Evolutionary conservation across 2,797 vertebrate genomes (phyloP).

Genomic region (Acrocephalus scirpaceus): DNA sequence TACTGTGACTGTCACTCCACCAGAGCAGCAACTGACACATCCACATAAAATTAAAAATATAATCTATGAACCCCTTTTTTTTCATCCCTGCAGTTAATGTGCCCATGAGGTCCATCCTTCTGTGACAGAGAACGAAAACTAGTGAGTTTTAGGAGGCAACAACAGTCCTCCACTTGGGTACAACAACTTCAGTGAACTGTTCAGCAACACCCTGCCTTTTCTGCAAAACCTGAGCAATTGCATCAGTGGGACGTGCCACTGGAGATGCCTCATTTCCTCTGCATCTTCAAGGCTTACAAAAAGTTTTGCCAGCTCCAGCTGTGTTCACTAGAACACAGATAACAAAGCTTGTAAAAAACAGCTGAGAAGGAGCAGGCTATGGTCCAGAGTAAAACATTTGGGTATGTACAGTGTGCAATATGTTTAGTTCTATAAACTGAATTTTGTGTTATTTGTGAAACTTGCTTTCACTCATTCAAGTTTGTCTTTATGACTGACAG

Average conservation of each 20-base stretch:
- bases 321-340: neutral
- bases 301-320: neutral
- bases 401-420: rapidly evolving
- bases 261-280: neutral
- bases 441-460: rapidly evolving
- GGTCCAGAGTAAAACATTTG: neutral
- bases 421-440: neutral
- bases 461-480: neutral
- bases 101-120: neutral
- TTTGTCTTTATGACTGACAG: neutral
- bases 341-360: neutral
- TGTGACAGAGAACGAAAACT: neutral
- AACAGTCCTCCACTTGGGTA: neutral
- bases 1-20: neutral
- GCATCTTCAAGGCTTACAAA: neutral
- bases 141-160: neutral
- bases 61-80: rapidly evolving
- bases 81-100: neutral
- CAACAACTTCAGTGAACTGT: neutral
- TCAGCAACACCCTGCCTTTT: neutral
- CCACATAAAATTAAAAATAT: neutral
- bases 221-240: neutral
- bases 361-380: neutral
- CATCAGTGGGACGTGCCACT: neutral
- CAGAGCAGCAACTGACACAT: neutral